phyloP scores from a whole-genome alignment of 2,888 invertebrate species.

The Temnothorax ravouxi region DNA sequence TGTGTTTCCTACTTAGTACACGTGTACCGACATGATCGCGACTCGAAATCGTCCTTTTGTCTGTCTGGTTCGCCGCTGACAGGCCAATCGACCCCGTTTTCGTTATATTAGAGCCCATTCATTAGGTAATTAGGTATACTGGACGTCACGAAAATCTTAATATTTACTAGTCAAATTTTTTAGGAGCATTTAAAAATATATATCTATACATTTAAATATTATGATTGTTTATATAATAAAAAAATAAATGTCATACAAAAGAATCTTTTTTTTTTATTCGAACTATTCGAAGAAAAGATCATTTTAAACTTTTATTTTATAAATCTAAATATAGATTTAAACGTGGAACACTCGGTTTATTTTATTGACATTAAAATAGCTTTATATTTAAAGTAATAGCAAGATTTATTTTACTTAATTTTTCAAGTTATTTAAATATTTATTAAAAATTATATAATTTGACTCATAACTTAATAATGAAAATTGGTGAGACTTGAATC shows the following conservation, averaged over 20 bases:
- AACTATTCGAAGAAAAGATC: neutral
- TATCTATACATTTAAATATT: neutral
- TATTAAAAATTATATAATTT: neutral
- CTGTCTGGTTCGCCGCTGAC: constrained; percentile 46
- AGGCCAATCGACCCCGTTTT: constrained; percentile 48
- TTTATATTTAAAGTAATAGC: neutral
- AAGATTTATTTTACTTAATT: neutral
- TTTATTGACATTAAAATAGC: neutral
- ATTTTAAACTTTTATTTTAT: neutral
- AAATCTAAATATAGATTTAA: neutral
- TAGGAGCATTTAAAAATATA: neutral
- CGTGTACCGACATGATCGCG: constrained; percentile 37
- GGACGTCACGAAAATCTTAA: neutral
- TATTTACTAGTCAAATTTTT: neutral
- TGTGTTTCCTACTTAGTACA: constrained; percentile 61
- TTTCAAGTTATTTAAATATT: neutral
- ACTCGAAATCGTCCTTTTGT: constrained; percentile 45
- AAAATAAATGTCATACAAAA: neutral
- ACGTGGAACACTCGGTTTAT: neutral
- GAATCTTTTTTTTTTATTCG: neutral
- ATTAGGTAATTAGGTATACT: neutral
- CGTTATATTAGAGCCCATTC: constrained; percentile 5
- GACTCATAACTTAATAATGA: neutral
- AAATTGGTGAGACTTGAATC: neutral
- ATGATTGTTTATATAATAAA: neutral